Evolutionary conservation across 2,888 invertebrate genomes (phyloP), one percentile per base, ranked within the genome.

Genomic region (Syritta pipiens): DNA sequence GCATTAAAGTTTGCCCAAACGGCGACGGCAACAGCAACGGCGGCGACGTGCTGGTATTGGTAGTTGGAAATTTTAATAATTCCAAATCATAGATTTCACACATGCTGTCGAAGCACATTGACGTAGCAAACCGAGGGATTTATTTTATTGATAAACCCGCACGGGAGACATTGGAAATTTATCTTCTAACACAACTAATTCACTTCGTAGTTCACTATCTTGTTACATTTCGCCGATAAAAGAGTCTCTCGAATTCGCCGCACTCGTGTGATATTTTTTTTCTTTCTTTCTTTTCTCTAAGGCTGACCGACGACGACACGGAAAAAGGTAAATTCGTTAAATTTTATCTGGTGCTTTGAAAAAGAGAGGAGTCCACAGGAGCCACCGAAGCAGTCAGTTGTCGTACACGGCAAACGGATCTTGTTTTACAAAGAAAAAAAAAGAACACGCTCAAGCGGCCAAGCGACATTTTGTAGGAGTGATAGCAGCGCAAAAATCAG

Each of bases 11-110:
- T 9, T 35, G 44, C 22, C 51, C 35, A n/a, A n/a, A 12, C 2
- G 14, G 17, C 35, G 12, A 35, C 32, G 28, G 9, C 12, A 12
- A 12, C 14, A 14, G 10, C 17, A 10, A 6, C 24, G 6, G 42
- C 30, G 14, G 1, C n/a, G 14, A 19, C 46, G 22, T 24, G 19
- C 46, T 48, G 12, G 69, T 57, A 55, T 69, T 62, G 32, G 69
- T 75, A 30, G 26, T 24, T 63, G 10, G 48, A 46, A 48, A 57
- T 57, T 69, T 71, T 12, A 63, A 57, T 32, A 48, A 53, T 62
- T 72, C 49, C 40, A 71, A 74, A 65, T 77, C 53, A 65, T 12
- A 46, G 63, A 40, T 49, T 77, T 72, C 46, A 67, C 49, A 55
- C 55, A 53, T 65, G 40, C 30, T 65, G 42, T 53, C 65, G 19